Conservation (phyloP, 1,140 invertebrate species). For the Calosoma granatense region DNA sequence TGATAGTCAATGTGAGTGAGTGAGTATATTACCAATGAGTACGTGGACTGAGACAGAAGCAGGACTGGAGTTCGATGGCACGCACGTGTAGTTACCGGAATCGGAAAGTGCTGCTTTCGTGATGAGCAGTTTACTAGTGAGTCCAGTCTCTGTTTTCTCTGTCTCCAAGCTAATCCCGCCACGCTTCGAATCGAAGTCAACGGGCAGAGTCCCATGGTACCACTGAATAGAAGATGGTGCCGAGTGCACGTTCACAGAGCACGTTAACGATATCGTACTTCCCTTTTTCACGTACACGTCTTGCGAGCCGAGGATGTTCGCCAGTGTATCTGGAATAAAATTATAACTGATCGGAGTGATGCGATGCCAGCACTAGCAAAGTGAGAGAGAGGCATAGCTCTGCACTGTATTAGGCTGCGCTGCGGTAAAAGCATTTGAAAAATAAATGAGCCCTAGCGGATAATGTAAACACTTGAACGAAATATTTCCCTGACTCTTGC, state of each 20-base stretch:
- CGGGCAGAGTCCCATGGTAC: conserved; percentile 70
- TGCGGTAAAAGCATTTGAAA: too few relatives aligned
- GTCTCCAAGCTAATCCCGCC: conserved; percentile 83
- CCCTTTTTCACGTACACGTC: conserved; percentile 84
- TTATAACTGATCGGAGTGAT: conserved; percentile 16
- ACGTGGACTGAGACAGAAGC: conserved; percentile 82
- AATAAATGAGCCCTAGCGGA: too few relatives aligned
- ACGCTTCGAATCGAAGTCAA: conserved; percentile 77
- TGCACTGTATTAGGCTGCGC: too few relatives aligned
- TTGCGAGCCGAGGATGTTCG: conserved; percentile 72
- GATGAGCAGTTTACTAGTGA: conserved; percentile 78
- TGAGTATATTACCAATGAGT: conserved; percentile 68
- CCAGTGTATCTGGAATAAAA: conserved; percentile 69
- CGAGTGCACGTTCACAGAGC: conserved; percentile 78
- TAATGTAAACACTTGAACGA: too few relatives aligned
- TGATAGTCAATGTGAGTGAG: too few relatives aligned
- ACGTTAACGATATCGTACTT: conserved; percentile 80
- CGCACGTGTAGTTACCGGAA: conserved; percentile 83
- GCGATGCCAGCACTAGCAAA: not conserved
- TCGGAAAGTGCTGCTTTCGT: conserved; percentile 75
- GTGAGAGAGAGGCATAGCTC: too few relatives aligned
- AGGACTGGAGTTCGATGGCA: conserved; percentile 76
- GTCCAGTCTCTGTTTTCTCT: conserved; percentile 78
- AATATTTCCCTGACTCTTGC: too few relatives aligned
- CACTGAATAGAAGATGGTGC: conserved; percentile 65